Evolutionary conservation across 2,797 vertebrate species (phyloP).

Genomic region (Salmo trutta): DNA sequence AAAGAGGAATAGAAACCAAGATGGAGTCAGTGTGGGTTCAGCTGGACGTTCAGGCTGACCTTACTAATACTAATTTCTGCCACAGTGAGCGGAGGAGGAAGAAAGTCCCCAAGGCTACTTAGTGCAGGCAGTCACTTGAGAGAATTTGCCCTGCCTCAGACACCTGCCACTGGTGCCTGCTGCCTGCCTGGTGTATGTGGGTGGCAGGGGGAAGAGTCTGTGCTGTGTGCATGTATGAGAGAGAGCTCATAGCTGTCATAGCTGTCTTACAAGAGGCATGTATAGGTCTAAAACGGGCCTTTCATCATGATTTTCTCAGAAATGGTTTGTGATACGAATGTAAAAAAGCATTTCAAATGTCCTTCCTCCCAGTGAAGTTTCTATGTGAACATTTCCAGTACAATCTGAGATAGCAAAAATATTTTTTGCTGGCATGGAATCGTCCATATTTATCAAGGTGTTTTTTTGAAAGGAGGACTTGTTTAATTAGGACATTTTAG

Average conservation of each 20-base stretch:
- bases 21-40: not conserved
- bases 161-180: conserved; percentile 37
- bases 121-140: conserved; percentile 41
- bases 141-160: conserved; percentile 28
- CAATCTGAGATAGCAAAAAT: no score
- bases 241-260: not conserved
- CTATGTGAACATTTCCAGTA: no score
- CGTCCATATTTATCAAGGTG: no score
- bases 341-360: no score
- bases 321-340: no score
- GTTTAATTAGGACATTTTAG: no score
- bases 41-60: not conserved
- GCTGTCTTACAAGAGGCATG: no score
- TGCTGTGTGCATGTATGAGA: conserved; percentile 3
- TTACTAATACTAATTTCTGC: conserved; percentile 27
- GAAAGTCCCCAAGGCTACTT: conserved; percentile 24
- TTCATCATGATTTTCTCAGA: no score
- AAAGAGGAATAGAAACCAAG: not conserved
- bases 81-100: conserved; percentile 11
- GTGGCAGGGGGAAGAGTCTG: not conserved
- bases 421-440: no score
- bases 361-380: no score
- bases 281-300: no score
- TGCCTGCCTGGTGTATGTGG: conserved; percentile 3
- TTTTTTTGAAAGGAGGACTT: no score